Conservation (phyloP, 2,797 vertebrate genomes). For the Lerista edwardsae region DNA sequence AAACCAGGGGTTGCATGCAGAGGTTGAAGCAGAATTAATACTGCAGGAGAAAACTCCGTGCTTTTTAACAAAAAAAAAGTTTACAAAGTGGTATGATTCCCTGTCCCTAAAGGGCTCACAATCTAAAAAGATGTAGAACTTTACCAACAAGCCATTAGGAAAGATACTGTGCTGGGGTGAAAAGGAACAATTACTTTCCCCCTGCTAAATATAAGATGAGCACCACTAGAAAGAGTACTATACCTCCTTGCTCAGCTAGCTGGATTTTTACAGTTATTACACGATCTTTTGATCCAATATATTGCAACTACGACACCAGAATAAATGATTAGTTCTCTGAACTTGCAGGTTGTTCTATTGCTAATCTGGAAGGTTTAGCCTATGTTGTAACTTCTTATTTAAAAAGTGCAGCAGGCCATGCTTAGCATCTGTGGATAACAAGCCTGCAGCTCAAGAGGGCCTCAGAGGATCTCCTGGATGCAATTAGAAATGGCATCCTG, state of each 20-base stretch:
- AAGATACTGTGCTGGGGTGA: no score
- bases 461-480: no score
- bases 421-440: no score
- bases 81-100: no score
- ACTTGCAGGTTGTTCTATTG: background rate
- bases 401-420: background rate
- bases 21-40: background rate
- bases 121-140: no score
- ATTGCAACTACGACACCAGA: background rate
- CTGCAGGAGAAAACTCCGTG: background rate
- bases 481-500: background rate
- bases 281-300: background rate
- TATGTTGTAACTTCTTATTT: background rate
- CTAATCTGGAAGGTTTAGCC: background rate
- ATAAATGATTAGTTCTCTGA: background rate
- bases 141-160: no score
- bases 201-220: no score
- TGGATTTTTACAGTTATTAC: background rate
- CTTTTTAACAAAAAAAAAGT: background rate
- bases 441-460: no score
- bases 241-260: no score
- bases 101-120: no score
- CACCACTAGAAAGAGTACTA: no score
- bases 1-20: background rate
- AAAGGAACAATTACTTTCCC: no score